These are phyloP conservation scores for Seira musarum DNA, from an alignment of 2,888 invertebrate genomes.

Conservation along the genomic window DNA sequence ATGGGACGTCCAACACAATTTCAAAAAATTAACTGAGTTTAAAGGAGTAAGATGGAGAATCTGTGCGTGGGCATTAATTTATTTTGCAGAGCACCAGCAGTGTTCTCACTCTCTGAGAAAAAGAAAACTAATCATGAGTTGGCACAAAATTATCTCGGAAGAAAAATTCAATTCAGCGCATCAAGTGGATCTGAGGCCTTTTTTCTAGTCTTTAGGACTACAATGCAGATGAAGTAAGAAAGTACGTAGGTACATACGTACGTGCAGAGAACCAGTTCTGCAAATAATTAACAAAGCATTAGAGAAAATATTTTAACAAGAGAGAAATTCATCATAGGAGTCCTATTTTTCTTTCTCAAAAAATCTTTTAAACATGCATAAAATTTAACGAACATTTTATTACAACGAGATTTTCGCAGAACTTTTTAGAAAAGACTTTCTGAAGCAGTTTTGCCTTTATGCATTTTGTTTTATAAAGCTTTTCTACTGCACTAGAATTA, in stretches of 20 bases:
- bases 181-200: background rate
- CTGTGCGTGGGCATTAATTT: constrained; percentile 7
- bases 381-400: constrained; percentile 3
- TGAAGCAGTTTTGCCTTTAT: background rate
- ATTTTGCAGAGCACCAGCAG: background rate
- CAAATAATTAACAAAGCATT: constrained; percentile 1
- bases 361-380: background rate
- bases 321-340: background rate
- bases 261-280: background rate
- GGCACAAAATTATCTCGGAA: constrained; percentile 45
- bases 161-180: constrained; percentile 46
- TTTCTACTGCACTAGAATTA: background rate
- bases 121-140: constrained; percentile 34
- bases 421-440: background rate
- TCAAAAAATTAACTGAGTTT: constrained; percentile 53
- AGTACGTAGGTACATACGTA: background rate
- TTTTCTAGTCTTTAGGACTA: background rate
- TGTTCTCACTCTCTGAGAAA: background rate
- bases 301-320: background rate
- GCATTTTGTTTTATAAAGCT: no score
- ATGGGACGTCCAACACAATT: constrained; percentile 34
- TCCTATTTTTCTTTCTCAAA: background rate
- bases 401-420: background rate
- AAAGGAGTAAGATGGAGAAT: constrained; percentile 23
- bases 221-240: no score